Conservation (phyloP, 2,113 vertebrate species). For the Ptilonorhynchus violaceus region DNA sequence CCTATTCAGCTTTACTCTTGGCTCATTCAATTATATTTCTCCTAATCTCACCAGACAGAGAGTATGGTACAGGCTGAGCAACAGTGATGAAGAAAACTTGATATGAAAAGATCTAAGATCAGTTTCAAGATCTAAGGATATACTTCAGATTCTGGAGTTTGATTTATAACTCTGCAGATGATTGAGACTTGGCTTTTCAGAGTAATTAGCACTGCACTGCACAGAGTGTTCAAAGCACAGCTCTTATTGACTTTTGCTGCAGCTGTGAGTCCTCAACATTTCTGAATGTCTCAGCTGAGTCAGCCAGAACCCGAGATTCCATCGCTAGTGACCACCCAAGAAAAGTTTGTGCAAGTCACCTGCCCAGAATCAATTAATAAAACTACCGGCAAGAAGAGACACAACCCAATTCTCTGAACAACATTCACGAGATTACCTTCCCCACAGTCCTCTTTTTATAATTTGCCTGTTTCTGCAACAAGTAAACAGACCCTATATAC, state of each 20-base stretch:
- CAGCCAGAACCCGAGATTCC: not conserved
- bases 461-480: not conserved
- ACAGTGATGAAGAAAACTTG: not conserved
- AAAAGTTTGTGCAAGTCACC: not conserved
- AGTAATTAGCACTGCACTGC: not conserved
- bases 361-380: not conserved
- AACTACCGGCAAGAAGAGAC: not conserved
- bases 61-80: not conserved
- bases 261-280: constrained; percentile 30
- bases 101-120: not conserved
- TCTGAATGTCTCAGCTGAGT: not conserved
- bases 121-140: not conserved
- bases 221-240: not conserved
- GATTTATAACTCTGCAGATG: not conserved
- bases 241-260: not conserved
- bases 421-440: not conserved
- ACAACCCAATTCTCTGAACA: not conserved
- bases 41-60: not conserved
- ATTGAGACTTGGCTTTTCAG: not conserved
- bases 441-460: not conserved
- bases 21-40: not conserved
- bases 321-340: constrained; percentile 30
- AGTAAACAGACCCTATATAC: not conserved
- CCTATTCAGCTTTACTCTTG: not conserved
- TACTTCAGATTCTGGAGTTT: not conserved